These are phyloP conservation scores for Rhinopomastus cyanomelas DNA, from an alignment of 2,113 vertebrate genomes.

Conservation along the genomic window DNA sequence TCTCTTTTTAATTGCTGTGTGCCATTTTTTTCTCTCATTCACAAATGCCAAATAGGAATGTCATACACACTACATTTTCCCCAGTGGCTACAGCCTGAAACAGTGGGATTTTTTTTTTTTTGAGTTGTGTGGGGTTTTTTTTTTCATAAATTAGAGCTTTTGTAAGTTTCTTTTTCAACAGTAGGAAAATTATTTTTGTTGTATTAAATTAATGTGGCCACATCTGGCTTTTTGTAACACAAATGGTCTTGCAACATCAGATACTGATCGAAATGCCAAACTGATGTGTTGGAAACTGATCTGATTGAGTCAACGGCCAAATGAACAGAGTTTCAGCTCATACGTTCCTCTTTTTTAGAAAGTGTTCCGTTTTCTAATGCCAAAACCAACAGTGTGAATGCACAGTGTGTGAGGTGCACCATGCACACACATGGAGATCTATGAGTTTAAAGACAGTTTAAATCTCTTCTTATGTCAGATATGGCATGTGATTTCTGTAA, in stretches of 20 bases:
- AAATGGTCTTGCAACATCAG: conserved; percentile 44
- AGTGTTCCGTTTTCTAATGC: conserved; percentile 59
- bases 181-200: conserved; percentile 65
- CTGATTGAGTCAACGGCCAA: conserved; percentile 71
- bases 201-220: conserved; percentile 69
- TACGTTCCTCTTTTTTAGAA: conserved; percentile 41
- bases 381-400: conserved; percentile 47
- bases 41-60: conserved; percentile 82
- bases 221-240: conserved; percentile 72
- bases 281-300: conserved; percentile 60
- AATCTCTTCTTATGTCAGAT: conserved; percentile 27
- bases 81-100: conserved; percentile 63
- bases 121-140: not conserved
- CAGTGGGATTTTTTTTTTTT: not conserved
- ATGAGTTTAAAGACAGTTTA: conserved; percentile 50
- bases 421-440: not conserved
- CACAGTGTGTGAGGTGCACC: conserved; percentile 24
- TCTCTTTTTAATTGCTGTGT: conserved; percentile 67
- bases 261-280: conserved; percentile 69
- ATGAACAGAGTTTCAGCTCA: conserved; percentile 53
- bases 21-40: conserved; percentile 77
- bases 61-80: conserved; percentile 78
- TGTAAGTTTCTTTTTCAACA: conserved; percentile 59
- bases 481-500: conserved; percentile 45
- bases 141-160: conserved; percentile 33